phyloP scores from a whole-genome alignment of 2,113 vertebrate species.

The Chaetura pelagica region DNA sequence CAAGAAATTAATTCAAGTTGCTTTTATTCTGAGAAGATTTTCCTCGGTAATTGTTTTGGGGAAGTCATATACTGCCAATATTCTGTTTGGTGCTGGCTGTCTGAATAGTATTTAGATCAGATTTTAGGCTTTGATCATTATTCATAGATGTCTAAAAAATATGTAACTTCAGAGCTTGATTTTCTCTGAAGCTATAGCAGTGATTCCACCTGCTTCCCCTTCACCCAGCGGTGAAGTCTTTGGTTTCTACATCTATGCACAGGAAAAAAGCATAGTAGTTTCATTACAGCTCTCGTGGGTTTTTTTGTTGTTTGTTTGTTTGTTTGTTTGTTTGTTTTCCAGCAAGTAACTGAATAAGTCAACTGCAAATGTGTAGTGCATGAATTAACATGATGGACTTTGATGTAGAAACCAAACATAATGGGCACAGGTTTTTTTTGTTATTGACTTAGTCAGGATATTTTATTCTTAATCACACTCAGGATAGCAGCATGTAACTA shows the following conservation, averaged over 20 bases:
- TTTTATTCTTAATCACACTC: neutral
- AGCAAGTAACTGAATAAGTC: neutral
- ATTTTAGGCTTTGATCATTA: neutral
- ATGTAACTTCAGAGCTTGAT: neutral
- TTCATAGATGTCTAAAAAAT: neutral
- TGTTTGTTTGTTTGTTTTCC: too few species aligned
- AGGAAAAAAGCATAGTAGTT: neutral
- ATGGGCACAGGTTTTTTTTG: neutral
- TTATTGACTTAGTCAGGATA: too few species aligned
- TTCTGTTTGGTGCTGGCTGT: neutral
- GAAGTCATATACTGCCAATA: neutral
- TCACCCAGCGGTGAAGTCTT: neutral
- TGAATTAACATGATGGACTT: neutral
- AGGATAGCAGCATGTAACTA: accelerated
- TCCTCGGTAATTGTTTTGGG: neutral
- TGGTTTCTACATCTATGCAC: neutral
- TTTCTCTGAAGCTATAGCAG: neutral
- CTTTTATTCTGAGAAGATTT: neutral
- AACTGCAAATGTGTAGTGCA: neutral
- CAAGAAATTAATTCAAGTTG: neutral
- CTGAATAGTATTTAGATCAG: neutral
- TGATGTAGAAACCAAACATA: accelerated
- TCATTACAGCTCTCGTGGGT: too few species aligned
- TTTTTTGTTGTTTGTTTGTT: too few species aligned
- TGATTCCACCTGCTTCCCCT: neutral